Conservation (phyloP, 1,140 invertebrate species). For the Gonatopus flavifemur region DNA sequence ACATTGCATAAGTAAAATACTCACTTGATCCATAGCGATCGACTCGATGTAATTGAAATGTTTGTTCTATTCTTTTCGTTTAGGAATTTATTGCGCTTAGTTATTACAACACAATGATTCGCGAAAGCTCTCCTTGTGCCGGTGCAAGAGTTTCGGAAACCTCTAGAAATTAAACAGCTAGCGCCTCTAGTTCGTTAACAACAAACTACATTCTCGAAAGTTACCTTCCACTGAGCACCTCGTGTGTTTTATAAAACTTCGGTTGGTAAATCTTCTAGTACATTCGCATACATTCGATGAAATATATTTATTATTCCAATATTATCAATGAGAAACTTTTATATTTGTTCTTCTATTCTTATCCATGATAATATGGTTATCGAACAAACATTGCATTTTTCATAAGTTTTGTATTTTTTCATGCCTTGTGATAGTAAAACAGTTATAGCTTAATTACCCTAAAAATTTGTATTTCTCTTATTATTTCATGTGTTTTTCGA, state of each 20-base stretch:
- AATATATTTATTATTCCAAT: no score
- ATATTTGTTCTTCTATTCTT: no score
- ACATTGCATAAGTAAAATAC: no score
- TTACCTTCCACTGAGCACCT: neutral
- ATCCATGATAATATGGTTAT: no score
- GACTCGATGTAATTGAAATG: neutral
- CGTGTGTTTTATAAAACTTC: no score
- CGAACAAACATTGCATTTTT: no score
- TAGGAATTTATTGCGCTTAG: neutral
- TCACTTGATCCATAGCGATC: constrained; percentile 31
- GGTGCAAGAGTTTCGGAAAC: constrained; percentile 28
- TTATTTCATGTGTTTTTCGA: no score
- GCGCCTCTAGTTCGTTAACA: constrained; percentile 14
- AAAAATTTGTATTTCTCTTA: no score
- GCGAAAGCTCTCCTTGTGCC: constrained; percentile 20
- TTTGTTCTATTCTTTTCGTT: constrained; percentile 4
- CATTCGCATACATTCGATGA: constrained; percentile 13
- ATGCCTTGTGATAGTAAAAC: no score
- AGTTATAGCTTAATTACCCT: no score
- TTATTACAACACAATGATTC: constrained; percentile 23
- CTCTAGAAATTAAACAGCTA: constrained; percentile 28
- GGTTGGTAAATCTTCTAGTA: constrained; percentile 24
- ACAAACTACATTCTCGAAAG: constrained; percentile 3
- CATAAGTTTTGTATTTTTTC: no score
- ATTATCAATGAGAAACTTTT: no score